Evolutionary conservation across 1,140 invertebrate species (phyloP), one percentile per base, ranked within the genome.

Genomic region (Drosophila bipectinata): DNA sequence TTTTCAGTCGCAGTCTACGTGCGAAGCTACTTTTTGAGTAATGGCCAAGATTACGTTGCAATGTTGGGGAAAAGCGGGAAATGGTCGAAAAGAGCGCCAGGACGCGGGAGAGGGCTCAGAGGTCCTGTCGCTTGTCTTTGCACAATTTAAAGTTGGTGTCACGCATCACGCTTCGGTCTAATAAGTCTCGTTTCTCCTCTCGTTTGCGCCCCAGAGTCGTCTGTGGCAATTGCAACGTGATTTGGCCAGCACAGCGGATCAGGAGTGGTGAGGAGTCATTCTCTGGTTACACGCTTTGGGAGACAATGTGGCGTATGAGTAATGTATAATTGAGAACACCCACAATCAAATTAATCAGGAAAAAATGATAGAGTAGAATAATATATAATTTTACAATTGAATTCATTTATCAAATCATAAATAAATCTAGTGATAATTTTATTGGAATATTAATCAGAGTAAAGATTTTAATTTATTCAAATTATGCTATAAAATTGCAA

Each of bases 91-190:
- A 26, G 32, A 44, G 30, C 9, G 34, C 18, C 21, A 12, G 53
- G 3, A 7, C 14, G 28, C 28, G 12, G 18, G 34, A 24, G 49
- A 28, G 3, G 9, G 44, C 18, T 18, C 12, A 4, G 45, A 48
- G 58, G 55, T 26, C 49, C 45, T 47, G 32, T 37, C 76, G 58
- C 72, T 69, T 64, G 61, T 73, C 77, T 67, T 80, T 73, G 55
- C 73, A 81, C 82, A 81, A 78, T 85, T 85, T 85, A 81, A 85
- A 85, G 72, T 85, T 85, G 82, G 81, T 81, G 82, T 85, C 81
- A 87, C 81, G 81, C 81, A 85, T 85, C 82, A 85, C 78, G 77
- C 81, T 78, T 81, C 68, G 73, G 54, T 77, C 81, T 85, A 85
- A 85, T 85, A 77, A 85, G 82, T 72, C 77, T 81, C 77, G 73